These are phyloP conservation scores for Rhopalosiphum nymphaeae DNA, from an alignment of 2,888 invertebrate genomes.

Conservation along the genomic window DNA sequence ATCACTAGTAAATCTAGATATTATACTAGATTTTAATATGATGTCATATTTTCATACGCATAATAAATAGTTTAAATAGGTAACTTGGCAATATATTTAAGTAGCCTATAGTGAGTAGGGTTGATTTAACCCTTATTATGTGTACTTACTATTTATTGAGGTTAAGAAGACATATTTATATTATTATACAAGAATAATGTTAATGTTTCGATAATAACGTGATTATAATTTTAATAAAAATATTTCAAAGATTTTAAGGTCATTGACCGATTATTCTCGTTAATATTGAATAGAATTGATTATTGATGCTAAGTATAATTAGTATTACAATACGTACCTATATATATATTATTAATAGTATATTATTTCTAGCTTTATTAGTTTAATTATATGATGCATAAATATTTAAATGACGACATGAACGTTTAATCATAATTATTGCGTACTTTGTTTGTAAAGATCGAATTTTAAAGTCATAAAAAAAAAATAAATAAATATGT, in stretches of 20 bases:
- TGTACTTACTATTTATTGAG: neutral
- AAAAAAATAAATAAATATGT: neutral
- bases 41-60: neutral
- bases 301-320: neutral
- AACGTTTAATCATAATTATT: neutral
- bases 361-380: neutral
- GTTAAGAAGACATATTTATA: neutral
- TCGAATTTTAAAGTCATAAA: neutral
- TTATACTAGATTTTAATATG: neutral
- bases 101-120: neutral
- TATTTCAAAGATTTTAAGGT: conserved; percentile 9
- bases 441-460: neutral
- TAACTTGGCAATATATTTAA: neutral
- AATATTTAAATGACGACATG: neutral
- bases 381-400: neutral
- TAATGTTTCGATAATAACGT: neutral
- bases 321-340: neutral
- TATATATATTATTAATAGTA: neutral
- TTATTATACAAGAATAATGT: neutral
- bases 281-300: conserved; percentile 1
- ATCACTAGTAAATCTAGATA: neutral
- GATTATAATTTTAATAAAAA: neutral
- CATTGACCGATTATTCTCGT: neutral
- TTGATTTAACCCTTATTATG: neutral
- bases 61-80: neutral